Percentiles rank a stretch among this genome's conserved stretches.
Evolutionary conservation across 2,888 invertebrate genomes (phyloP).

Genomic region (Rhamphomyia laevipes): DNA sequence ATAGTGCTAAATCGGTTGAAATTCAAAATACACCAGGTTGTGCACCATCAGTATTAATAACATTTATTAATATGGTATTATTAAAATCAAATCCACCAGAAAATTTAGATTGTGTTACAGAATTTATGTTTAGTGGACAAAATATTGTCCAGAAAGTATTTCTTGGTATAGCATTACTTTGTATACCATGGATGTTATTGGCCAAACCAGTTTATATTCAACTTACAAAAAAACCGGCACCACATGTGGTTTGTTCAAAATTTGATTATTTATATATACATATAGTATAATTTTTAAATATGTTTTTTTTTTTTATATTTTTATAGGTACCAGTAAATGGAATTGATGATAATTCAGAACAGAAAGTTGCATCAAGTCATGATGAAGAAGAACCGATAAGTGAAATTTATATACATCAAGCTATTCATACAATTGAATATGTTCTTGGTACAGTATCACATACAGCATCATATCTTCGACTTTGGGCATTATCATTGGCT

Average conservation of each 20-base stretch:
- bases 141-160: constrained; percentile 59
- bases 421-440: constrained; percentile 94
- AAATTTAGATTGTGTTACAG: constrained; percentile 38
- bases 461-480: constrained; percentile 89
- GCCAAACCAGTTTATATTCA: constrained; percentile 76
- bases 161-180: constrained; percentile 68
- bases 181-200: constrained; percentile 89
- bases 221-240: constrained; percentile 23
- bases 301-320: neutral
- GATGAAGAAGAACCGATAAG: constrained; percentile 60
- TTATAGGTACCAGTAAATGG: neutral
- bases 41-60: constrained; percentile 65
- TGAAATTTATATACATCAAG: constrained; percentile 86
- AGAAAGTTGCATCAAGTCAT: constrained; percentile 24
- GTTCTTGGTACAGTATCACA: constrained; percentile 93
- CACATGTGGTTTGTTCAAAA: constrained; percentile 37
- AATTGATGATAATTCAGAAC: neutral
- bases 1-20: constrained; percentile 40
- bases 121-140: constrained; percentile 61
- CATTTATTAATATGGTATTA: constrained; percentile 71
- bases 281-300: neutral
- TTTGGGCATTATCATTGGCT: constrained; percentile 93
- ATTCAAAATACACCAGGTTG: constrained; percentile 39
- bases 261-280: too few species aligned
- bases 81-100: constrained; percentile 42